These are phyloP conservation scores for Drosophila arawakana DNA, from an alignment of 1,140 invertebrate species.

Conservation along the genomic window DNA sequence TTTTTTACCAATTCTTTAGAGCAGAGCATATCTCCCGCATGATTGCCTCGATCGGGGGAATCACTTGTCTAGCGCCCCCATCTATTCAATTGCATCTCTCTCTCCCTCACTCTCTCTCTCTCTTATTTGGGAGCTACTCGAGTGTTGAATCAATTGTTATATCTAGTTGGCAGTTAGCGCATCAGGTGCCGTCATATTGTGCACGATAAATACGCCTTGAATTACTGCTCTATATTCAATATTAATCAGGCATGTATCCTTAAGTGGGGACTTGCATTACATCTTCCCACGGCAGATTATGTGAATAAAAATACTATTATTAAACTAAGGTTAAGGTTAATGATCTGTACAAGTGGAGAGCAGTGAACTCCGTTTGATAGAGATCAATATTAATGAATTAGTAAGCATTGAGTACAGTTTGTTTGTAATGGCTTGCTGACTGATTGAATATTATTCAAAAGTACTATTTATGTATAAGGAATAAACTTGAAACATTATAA, in stretches of 20 bases:
- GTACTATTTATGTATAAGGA: no score
- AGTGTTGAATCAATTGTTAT: constrained; percentile 60
- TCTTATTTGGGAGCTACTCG: constrained; percentile 14
- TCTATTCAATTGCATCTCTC: constrained; percentile 3
- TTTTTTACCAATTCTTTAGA: constrained; percentile 31
- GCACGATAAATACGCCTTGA: constrained; percentile 52
- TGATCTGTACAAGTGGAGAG: constrained; percentile 38
- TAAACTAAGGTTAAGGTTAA: constrained; percentile 62
- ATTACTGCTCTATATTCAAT: constrained; percentile 66
- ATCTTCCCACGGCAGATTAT: constrained; percentile 63
- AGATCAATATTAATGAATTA: neutral
- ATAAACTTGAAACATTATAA: no score
- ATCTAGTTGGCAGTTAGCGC: constrained; percentile 56
- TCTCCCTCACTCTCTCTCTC: neutral
- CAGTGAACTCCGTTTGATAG: constrained; percentile 49
- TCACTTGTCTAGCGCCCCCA: constrained; percentile 48
- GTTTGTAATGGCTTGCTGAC: no score
- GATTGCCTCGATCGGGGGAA: constrained; percentile 23
- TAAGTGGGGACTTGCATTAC: constrained; percentile 60
- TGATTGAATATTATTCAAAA: no score
- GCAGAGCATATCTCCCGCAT: constrained; percentile 63
- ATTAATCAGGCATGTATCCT: constrained; percentile 74
- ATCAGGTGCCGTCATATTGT: constrained; percentile 70
- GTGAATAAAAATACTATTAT: constrained; percentile 10
- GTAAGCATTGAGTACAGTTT: no score